Conservation (phyloP, 2,888 invertebrate species). For the Eupithecia dodoneata region DNA sequence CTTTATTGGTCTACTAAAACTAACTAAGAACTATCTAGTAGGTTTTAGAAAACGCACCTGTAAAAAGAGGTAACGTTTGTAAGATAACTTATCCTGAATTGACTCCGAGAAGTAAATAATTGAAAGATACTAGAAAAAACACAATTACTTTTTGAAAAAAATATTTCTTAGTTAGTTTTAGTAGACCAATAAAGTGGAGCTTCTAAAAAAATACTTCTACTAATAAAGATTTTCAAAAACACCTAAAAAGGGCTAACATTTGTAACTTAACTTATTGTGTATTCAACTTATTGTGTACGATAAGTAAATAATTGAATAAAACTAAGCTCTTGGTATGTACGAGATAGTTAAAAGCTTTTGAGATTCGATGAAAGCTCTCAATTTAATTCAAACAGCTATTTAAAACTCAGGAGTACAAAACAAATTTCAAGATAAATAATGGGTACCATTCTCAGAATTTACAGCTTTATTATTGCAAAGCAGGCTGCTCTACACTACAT, state of each 20-base stretch:
- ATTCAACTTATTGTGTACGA: background rate
- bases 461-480: slow-evolving; percentile 24
- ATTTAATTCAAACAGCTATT: background rate
- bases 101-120: background rate
- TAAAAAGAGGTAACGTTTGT: background rate
- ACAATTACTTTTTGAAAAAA: too few relatives aligned
- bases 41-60: background rate
- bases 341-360: background rate
- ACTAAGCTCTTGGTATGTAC: background rate
- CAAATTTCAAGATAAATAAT: background rate
- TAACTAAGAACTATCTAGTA: too few relatives aligned
- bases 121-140: background rate
- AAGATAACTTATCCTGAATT: background rate
- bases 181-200: too few relatives aligned
- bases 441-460: background rate
- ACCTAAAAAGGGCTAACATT: background rate
- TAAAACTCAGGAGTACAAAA: background rate
- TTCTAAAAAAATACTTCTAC: too few relatives aligned
- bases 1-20: too few relatives aligned
- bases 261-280: background rate
- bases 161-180: too few relatives aligned
- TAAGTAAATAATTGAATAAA: background rate
- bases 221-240: background rate
- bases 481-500: slow-evolving; percentile 34
- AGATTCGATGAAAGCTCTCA: background rate